Percentiles rank a stretch among this genome's conserved stretches.
Evolutionary conservation across 2,888 invertebrate genomes (phyloP).

Genomic region (Harpalus rubripes): DNA sequence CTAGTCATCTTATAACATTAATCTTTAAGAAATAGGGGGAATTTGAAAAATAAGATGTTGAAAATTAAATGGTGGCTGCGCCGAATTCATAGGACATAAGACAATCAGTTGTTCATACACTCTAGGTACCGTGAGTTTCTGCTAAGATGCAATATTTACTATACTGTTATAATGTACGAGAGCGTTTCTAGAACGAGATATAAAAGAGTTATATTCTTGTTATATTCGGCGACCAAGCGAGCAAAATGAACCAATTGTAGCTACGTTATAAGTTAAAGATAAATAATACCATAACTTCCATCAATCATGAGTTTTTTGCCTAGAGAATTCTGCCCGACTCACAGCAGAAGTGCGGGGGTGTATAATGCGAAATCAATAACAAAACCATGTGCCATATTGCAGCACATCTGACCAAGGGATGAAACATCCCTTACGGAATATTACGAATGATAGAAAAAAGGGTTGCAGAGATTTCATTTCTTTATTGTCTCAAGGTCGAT

Average conservation of each 20-base stretch:
- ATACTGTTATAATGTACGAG: too few species aligned
- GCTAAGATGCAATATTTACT: too few species aligned
- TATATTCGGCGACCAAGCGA: not conserved
- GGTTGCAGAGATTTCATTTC: not conserved
- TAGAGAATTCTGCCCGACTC: not conserved
- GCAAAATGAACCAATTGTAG: not conserved
- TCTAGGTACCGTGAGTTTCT: too few species aligned
- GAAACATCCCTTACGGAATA: not conserved
- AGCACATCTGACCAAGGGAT: slow-evolving; percentile 11
- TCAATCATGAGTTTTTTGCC: slow-evolving; percentile 48
- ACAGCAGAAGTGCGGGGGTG: not conserved
- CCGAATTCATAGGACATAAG: too few species aligned
- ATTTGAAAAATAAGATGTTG: too few species aligned
- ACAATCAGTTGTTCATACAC: too few species aligned
- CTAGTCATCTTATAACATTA: too few species aligned
- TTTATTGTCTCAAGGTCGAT: not conserved
- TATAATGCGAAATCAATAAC: slow-evolving; percentile 51
- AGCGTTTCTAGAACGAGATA: too few species aligned
- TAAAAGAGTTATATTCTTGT: too few species aligned
- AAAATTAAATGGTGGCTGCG: too few species aligned
- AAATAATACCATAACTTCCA: slow-evolving; percentile 16
- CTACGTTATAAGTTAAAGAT: slow-evolving; percentile 3
- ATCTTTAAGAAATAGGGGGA: too few species aligned
- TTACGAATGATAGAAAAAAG: not conserved
- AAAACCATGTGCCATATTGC: slow-evolving; percentile 45